Evolutionary conservation across 2,888 invertebrate genomes (phyloP).

Genomic region (Nymphalis urticae): DNA sequence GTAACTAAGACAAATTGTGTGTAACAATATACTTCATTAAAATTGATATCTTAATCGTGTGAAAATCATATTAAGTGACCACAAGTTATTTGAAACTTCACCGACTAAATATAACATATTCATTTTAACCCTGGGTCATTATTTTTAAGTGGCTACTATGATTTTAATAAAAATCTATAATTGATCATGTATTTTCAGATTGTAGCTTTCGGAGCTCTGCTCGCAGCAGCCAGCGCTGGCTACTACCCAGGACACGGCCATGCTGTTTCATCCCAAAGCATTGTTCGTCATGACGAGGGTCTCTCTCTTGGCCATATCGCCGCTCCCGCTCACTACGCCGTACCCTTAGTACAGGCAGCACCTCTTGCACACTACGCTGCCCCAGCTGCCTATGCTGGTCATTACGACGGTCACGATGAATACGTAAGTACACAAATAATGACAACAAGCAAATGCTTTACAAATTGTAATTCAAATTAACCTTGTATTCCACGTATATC

Average conservation of each 20-base stretch:
- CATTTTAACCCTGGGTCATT: not conserved
- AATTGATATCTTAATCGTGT: conserved; percentile 28
- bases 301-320: conserved; percentile 50
- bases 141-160: not conserved
- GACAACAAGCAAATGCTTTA: too few relatives aligned
- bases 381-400: conserved; percentile 38
- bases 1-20: conserved; percentile 34
- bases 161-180: not conserved
- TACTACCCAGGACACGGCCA: conserved; percentile 71
- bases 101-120: not conserved
- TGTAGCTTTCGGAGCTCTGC: conserved; percentile 61
- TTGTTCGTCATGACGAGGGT: conserved; percentile 70
- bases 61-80: conserved; percentile 30
- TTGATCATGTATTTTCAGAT: conserved; percentile 23
- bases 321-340: conserved; percentile 41
- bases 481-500: not conserved
- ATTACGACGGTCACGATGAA: conserved; percentile 62
- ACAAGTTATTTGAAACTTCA: conserved; percentile 21
- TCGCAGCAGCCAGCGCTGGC: conserved; percentile 79
- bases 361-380: conserved; percentile 39
- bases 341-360: conserved; percentile 31
- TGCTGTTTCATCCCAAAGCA: conserved; percentile 73
- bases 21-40: conserved; percentile 22
- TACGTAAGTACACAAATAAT: conserved; percentile 33
- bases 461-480: too few relatives aligned